Evolutionary conservation across 2,888 invertebrate species (phyloP), one percentile per base, ranked within the genome.

Genomic region (Sarcophaga caerulescens): DNA sequence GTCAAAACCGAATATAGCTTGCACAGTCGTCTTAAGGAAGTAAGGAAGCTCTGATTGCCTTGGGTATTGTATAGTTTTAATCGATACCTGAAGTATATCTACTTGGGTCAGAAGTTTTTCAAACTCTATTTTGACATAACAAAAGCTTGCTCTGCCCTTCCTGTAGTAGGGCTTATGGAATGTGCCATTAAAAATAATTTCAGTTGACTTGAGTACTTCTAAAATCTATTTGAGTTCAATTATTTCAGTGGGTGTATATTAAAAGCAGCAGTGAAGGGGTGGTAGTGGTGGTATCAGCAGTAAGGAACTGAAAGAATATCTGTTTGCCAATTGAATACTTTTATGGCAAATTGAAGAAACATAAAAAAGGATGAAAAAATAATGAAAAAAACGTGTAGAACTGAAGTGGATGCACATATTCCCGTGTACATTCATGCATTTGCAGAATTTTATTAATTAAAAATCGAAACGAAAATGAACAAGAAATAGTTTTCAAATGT

Each of bases 391-490:
- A 25, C 25, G 25, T 60, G 47, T 65, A 57, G 23, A 60, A 62
- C 59, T 76, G 21, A 52, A 52, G 52, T 52, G 52, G 4, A 52
- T 52, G 52, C 52, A 19, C 76, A 71, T 65, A 70, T 59, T 25
- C 25, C 6, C 10, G 3, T 35, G n/a, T 44, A 35, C 52, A 52
- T 17, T 52, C 52, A 52, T 52, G 59, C n/a, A 59, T 59, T 71
- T 65, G 19, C 35, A 69, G 74, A 63, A 79, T 81, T 85, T 86
- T 78, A 74, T 86, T 86, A 86, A 86, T 86, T 86, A 86, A 86
- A 83, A 86, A 86, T 84, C 70, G 81, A 84, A 86, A 85, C 65
- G 77, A 81, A 86, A 85, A 81, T 74, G 65, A 70, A 81, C 76
- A 52, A 47, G 73, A 44, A 70, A 76, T 83, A 75, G 79, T 78